phyloP scores from a whole-genome alignment of 1,140 invertebrate species.

The Aricia agestis region DNA sequence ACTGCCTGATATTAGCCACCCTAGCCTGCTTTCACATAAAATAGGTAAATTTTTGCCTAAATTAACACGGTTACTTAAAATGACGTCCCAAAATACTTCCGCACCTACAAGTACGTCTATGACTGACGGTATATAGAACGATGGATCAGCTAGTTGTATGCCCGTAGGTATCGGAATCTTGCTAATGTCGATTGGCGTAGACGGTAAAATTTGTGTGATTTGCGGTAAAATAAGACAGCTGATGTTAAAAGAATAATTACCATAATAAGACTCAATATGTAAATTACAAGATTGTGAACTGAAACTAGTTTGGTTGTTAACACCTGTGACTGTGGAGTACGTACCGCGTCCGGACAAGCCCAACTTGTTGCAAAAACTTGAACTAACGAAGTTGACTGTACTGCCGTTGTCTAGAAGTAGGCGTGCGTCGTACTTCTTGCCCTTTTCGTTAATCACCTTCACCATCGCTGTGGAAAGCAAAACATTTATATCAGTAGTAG shows the following conservation, averaged over 20 bases:
- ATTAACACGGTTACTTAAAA: constrained; percentile 14
- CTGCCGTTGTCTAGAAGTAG: constrained; percentile 36
- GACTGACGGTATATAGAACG: constrained; percentile 36
- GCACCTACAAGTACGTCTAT: constrained; percentile 40
- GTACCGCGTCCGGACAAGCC: constrained; percentile 17
- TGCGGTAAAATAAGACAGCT: constrained; percentile 34
- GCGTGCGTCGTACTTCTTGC: constrained; percentile 24
- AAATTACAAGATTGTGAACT: constrained; percentile 38
- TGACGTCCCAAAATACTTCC: constrained; percentile 34
- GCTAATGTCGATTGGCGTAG: constrained; percentile 25
- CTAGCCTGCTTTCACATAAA: constrained; percentile 27
- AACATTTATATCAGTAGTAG: constrained; percentile 30
- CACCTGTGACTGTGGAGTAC: constrained; percentile 33
- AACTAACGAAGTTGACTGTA: constrained; percentile 31
- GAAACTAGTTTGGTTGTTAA: constrained; percentile 31
- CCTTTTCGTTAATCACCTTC: constrained; percentile 24
- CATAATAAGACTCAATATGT: constrained; percentile 26
- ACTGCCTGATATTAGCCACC: constrained; percentile 32
- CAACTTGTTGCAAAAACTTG: constrained; percentile 28
- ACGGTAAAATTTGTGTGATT: constrained; percentile 33
- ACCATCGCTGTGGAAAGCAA: constrained; percentile 35
- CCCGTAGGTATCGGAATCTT: constrained; percentile 30
- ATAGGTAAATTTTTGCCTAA: constrained; percentile 28
- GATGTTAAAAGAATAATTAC: constrained; percentile 29
- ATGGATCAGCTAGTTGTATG: constrained; percentile 36